phyloP scores from a whole-genome alignment of 2,888 invertebrate species.

The Drosophila pseudotakahashii region DNA sequence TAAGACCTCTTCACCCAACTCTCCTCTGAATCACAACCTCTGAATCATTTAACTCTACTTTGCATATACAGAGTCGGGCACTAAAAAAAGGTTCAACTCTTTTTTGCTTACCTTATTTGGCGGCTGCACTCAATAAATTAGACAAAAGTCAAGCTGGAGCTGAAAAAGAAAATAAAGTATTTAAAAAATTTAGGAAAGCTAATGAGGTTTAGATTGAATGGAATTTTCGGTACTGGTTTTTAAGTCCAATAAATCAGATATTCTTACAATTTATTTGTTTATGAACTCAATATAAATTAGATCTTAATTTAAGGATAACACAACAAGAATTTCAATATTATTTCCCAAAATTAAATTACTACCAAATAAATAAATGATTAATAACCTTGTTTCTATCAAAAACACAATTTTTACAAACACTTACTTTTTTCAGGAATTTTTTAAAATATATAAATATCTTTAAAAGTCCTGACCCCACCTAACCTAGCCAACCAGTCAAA shows the following conservation, averaged over 20 bases:
- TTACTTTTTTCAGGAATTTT: too few species aligned
- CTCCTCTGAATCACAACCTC: neutral
- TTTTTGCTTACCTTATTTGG: conserved; percentile 63
- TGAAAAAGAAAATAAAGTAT: conserved; percentile 47
- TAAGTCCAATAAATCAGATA: too few species aligned
- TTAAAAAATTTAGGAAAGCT: conserved; percentile 1
- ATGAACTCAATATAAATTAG: too few species aligned
- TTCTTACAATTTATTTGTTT: too few species aligned
- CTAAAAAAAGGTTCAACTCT: conserved; percentile 57
- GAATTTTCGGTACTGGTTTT: too few species aligned
- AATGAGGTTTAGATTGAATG: neutral
- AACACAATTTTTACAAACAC: too few species aligned
- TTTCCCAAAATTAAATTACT: too few species aligned
- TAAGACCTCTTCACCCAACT: conserved; percentile 11
- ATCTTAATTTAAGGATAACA: too few species aligned
- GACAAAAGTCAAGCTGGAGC: conserved; percentile 50
- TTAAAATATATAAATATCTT: neutral
- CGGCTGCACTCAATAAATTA: conserved; percentile 67
- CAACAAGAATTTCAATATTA: too few species aligned
- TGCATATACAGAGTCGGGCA: conserved; percentile 54
- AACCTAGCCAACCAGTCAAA: conserved; percentile 2
- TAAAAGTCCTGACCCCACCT: neutral
- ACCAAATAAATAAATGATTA: too few species aligned
- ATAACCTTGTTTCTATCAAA: too few species aligned
- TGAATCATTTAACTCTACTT: conserved; percentile 66